phyloP scores from a whole-genome alignment of 2,797 vertebrate species.

The Tragelaphus eurycerus region DNA sequence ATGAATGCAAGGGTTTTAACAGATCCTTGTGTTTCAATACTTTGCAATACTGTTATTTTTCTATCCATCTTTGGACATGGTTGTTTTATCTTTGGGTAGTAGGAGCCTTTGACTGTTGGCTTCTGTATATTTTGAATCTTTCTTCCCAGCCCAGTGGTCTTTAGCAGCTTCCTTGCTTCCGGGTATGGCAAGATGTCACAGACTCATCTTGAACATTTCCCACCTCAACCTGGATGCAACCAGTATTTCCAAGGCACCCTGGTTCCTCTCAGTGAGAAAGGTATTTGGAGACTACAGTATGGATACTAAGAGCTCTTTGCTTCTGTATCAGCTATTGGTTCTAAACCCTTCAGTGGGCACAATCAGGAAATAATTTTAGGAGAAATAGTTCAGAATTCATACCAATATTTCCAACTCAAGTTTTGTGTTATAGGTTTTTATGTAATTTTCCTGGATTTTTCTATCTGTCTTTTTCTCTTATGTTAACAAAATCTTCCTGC shows the following conservation, averaged over 20 bases:
- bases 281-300: fast-evolving
- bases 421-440: not conserved
- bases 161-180: not conserved
- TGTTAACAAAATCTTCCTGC: not conserved
- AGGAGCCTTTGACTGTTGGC: not conserved
- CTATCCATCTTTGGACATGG: too few relatives aligned
- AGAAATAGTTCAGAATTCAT: not conserved
- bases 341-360: not conserved
- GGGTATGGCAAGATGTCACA: not conserved
- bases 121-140: not conserved
- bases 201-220: not conserved
- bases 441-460: not conserved
- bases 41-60: not conserved
- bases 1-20: not conserved
- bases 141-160: not conserved
- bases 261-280: not conserved
- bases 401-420: not conserved
- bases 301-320: not conserved
- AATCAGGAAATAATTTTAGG: not conserved
- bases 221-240: too few relatives aligned
- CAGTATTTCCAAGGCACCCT: not conserved
- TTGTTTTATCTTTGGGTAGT: not conserved
- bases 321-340: not conserved
- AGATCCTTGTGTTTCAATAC: not conserved
- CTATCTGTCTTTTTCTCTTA: not conserved